Percentiles rank a stretch among this genome's conserved stretches.
These are phyloP conservation scores for Pseudopodoces humilis DNA, from an alignment of 2,113 vertebrate genomes.

Conservation along the genomic window DNA sequence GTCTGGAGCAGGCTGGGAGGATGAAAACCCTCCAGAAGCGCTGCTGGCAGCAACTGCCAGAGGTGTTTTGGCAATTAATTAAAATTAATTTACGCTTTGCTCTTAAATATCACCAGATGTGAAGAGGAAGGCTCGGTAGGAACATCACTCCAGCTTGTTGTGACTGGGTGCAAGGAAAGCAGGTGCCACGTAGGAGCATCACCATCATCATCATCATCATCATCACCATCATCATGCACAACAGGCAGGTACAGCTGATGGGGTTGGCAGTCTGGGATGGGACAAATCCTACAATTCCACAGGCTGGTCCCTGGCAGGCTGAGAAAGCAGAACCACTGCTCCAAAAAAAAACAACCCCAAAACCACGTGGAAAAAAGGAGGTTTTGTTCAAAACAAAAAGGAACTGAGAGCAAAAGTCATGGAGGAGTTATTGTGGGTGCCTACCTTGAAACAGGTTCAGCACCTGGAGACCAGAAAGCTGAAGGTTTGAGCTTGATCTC, in stretches of 20 bases:
- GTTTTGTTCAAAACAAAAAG: background rate
- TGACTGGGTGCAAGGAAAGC: slow-evolving; percentile 75
- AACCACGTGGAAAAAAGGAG: no score
- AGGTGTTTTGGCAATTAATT: no score
- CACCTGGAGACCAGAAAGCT: background rate
- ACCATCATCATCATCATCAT: background rate
- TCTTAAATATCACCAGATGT: background rate
- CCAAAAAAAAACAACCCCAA: background rate
- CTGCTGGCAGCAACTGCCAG: no score
- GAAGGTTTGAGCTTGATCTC: background rate
- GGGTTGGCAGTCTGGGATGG: slow-evolving; percentile 87
- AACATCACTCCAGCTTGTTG: background rate
- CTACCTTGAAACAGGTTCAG: background rate
- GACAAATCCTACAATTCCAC: background rate
- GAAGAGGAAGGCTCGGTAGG: background rate
- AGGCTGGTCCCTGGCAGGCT: background rate
- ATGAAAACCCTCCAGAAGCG: background rate
- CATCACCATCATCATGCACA: slow-evolving; percentile 78
- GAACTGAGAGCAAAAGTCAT: background rate
- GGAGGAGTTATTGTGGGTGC: accelerated
- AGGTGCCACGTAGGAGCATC: slow-evolving; percentile 69
- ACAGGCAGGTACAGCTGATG: slow-evolving; percentile 78
- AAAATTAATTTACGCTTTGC: background rate
- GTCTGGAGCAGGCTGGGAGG: background rate
- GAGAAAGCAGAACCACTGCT: background rate